phyloP scores from a whole-genome alignment of 1,140 invertebrate species.

The Holotrichia oblita region DNA sequence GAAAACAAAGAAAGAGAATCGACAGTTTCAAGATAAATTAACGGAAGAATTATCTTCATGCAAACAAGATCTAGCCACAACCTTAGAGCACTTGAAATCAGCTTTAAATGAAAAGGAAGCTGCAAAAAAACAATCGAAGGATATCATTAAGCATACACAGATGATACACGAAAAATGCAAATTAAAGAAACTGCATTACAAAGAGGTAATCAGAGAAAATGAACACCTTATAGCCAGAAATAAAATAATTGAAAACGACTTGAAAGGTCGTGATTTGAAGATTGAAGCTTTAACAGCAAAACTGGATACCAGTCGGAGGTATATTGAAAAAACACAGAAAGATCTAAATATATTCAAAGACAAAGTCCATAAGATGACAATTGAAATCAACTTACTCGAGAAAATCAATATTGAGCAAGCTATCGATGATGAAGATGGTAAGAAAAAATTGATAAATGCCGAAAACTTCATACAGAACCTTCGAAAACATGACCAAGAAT shows the following conservation, averaged over 20 bases:
- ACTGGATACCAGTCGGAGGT: not conserved
- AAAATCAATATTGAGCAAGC: constrained; percentile 17
- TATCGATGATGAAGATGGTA: not conserved
- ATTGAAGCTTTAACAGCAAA: not conserved
- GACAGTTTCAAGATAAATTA: not conserved
- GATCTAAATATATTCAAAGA: not conserved
- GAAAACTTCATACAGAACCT: not conserved
- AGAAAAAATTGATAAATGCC: not conserved
- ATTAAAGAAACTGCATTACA: constrained; percentile 11
- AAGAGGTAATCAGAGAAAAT: not conserved
- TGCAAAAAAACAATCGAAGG: not conserved
- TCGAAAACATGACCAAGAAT: not conserved
- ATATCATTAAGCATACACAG: constrained; percentile 17
- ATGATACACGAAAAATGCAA: constrained; percentile 29
- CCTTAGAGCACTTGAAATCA: not conserved
- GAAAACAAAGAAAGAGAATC: not conserved
- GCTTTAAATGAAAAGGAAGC: not conserved
- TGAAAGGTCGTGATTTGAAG: not conserved
- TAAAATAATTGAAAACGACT: not conserved
- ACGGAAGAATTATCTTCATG: not conserved
- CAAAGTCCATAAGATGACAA: constrained; percentile 19
- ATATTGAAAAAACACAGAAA: not conserved
- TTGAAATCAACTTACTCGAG: constrained; percentile 9
- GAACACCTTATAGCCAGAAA: not conserved
- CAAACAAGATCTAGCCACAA: not conserved